Conservation (phyloP, 2,797 vertebrate genomes). For the Phrynocephalus vlangalii region DNA sequence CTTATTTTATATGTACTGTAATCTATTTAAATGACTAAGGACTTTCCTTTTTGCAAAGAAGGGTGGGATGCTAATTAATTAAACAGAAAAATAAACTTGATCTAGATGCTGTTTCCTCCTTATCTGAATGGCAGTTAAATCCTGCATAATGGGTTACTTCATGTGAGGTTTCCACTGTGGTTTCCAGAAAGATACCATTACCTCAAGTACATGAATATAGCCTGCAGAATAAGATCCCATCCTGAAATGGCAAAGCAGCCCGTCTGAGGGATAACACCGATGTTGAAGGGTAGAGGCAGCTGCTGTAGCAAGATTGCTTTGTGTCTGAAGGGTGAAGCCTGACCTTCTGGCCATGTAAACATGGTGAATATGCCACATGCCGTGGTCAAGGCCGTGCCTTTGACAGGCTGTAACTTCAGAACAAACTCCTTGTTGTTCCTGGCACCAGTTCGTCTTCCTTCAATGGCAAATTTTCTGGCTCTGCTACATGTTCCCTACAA, state of each 20-base stretch:
- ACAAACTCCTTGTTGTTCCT: conserved; percentile 47
- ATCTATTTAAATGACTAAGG: neutral
- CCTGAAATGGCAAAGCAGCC: neutral
- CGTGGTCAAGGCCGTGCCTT: conserved; percentile 42
- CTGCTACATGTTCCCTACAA: conserved; percentile 23
- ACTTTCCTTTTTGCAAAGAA: neutral
- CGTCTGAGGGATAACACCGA: conserved; percentile 18
- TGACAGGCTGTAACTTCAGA: conserved; percentile 41
- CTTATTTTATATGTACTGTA: neutral
- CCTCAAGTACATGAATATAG: neutral
- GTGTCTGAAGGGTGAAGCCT: conserved; percentile 18
- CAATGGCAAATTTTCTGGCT: conserved; percentile 43
- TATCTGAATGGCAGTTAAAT: conserved; percentile 43
- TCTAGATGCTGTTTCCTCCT: neutral
- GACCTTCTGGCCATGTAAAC: conserved; percentile 39
- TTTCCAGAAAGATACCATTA: conserved; percentile 21
- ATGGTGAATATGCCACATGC: conserved; percentile 12
- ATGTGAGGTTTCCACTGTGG: conserved; percentile 33
- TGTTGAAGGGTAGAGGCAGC: neutral
- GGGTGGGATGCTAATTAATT: neutral
- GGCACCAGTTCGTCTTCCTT: conserved; percentile 48
- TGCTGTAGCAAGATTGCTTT: conserved; percentile 22
- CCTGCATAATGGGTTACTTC: conserved; percentile 40
- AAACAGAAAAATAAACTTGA: conserved; percentile 24
- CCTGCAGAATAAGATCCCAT: neutral